These are phyloP conservation scores for Lepidochrysops patricia DNA, from an alignment of 2,888 invertebrate genomes.

Conservation along the genomic window DNA sequence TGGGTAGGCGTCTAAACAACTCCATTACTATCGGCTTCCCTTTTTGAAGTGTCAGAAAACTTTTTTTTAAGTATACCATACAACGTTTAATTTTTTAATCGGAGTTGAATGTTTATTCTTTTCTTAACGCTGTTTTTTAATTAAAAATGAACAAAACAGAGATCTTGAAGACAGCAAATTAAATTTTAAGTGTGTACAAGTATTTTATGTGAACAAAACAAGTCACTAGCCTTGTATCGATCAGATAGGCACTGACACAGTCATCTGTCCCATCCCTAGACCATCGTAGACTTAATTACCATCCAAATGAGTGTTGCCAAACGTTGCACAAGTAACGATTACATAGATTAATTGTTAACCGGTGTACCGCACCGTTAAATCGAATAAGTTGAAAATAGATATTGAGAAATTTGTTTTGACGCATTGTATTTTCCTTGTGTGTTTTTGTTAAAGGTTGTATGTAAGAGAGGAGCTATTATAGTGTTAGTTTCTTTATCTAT, in stretches of 20 bases:
- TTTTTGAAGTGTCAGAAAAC: too few relatives aligned
- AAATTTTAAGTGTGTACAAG: neutral
- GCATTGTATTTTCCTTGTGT: neutral
- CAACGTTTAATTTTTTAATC: too few relatives aligned
- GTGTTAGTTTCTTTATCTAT: too few relatives aligned
- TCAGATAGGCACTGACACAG: neutral
- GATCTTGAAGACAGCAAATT: too few relatives aligned
- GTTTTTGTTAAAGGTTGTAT: too few relatives aligned
- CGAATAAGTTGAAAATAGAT: neutral
- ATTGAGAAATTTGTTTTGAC: neutral
- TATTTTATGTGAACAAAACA: neutral
- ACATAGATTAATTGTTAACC: conserved; percentile 13
- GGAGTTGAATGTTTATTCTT: too few relatives aligned
- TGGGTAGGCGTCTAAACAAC: too few relatives aligned
- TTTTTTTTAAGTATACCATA: too few relatives aligned
- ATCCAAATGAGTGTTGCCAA: conserved; percentile 12
- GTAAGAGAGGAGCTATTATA: too few relatives aligned
- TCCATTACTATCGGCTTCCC: too few relatives aligned
- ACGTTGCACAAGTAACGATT: conserved; percentile 7
- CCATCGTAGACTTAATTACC: conserved; percentile 9
- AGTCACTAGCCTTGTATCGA: neutral
- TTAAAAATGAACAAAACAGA: too few relatives aligned
- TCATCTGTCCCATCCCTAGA: neutral
- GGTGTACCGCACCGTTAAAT: neutral
- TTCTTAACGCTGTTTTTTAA: too few relatives aligned